Conservation (phyloP, 2,888 invertebrate species). For the Drosophila atroscutellata region DNA sequence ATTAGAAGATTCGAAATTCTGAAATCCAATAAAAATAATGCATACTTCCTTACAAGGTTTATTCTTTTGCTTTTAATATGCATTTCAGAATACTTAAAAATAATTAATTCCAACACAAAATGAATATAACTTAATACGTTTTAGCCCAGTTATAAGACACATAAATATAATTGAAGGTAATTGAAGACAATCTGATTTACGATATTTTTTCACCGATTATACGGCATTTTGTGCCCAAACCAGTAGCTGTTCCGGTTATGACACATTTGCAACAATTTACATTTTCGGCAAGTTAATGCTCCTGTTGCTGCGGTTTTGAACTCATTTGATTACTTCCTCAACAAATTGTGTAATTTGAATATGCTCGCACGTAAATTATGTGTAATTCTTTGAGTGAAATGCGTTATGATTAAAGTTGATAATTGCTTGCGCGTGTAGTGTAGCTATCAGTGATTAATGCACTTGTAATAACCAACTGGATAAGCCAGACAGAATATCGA, state of each 20-base stretch:
- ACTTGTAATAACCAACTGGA: constrained; percentile 39
- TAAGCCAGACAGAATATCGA: constrained; percentile 3
- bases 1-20: background rate
- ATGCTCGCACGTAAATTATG: background rate
- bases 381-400: constrained; percentile 37
- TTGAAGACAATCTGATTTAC: background rate
- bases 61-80: background rate
- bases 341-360: constrained; percentile 18
- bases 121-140: background rate
- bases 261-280: constrained; percentile 19
- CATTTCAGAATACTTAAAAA: background rate
- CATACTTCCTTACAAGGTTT: background rate
- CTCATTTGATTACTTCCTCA: constrained; percentile 44
- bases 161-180: constrained; percentile 1
- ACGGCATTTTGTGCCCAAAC: background rate
- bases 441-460: constrained; percentile 39
- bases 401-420: constrained; percentile 16
- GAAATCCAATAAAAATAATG: background rate
- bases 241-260: constrained; percentile 5
- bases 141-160: background rate
- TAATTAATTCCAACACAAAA: background rate
- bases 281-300: constrained; percentile 36
- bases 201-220: background rate
- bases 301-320: constrained; percentile 18
- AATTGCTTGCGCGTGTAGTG: constrained; percentile 53